These are phyloP conservation scores for Melanotaenia pygmaea DNA, from an alignment of 2,797 vertebrate species.

Conservation along the genomic window DNA sequence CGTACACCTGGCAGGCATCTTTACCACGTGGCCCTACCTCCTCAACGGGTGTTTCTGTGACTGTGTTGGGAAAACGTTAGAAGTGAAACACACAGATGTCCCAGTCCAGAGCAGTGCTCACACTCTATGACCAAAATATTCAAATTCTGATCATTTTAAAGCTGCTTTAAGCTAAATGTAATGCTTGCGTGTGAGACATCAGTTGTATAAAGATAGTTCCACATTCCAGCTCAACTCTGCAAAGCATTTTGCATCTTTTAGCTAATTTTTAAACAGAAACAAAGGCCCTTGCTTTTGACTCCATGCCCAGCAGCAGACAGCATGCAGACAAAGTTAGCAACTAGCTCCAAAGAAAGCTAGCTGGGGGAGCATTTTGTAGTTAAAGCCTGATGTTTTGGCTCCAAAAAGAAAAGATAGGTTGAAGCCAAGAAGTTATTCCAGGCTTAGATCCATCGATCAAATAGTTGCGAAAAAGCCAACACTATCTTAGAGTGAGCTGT, in stretches of 20 bases:
- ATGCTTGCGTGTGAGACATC: background rate
- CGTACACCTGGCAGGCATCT: conserved; percentile 38
- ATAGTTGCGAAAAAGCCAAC: background rate
- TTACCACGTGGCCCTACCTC: conserved; percentile 28
- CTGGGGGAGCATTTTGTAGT: background rate
- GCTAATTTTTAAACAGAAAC: background rate
- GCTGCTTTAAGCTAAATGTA: background rate
- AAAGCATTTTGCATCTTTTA: background rate
- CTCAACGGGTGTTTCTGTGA: conserved; percentile 3
- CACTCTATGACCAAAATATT: background rate
- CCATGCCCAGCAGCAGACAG: background rate
- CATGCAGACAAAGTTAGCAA: background rate
- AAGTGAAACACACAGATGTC: background rate
- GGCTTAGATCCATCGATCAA: background rate
- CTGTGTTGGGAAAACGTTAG: background rate
- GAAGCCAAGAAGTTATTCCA: background rate
- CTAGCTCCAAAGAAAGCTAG: background rate
- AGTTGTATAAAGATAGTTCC: background rate
- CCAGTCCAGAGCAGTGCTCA: background rate
- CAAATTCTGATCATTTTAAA: too few relatives aligned
- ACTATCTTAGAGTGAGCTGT: background rate
- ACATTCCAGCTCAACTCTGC: background rate
- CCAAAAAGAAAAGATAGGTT: background rate
- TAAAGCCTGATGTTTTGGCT: background rate
- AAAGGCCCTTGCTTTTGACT: background rate